A percentile compares a stretch with the other conserved stretches of the same genome.
Conservation (phyloP, 2,113 vertebrate species). For the Scomber japonicus region DNA sequence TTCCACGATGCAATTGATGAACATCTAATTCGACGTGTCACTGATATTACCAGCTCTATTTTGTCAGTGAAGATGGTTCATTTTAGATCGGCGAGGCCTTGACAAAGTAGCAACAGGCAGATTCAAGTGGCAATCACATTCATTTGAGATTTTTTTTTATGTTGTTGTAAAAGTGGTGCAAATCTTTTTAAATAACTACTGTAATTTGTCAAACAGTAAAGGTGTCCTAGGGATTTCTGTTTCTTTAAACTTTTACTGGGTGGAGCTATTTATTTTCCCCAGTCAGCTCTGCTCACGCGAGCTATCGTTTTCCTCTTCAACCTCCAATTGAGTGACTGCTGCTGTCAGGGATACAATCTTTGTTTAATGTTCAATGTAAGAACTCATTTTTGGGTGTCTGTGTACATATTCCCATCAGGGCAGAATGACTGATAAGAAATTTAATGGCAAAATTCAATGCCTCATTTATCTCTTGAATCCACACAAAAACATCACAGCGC, state of each 20-base stretch:
- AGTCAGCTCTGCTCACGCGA: not conserved
- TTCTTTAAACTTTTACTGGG: not conserved
- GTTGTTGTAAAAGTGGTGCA: not conserved
- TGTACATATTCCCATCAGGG: slow-evolving; percentile 23
- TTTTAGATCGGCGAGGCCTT: not conserved
- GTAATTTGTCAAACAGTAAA: not conserved
- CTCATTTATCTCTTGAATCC: slow-evolving; percentile 52
- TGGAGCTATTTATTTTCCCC: not conserved
- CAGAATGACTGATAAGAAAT: slow-evolving; percentile 41
- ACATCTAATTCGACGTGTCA: slow-evolving; percentile 6
- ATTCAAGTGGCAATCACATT: not conserved
- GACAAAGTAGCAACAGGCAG: not conserved
- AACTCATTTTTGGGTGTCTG: slow-evolving; percentile 1
- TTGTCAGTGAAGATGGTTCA: not conserved
- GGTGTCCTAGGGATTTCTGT: not conserved
- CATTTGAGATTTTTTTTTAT: too few relatives aligned
- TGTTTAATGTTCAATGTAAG: slow-evolving; percentile 18
- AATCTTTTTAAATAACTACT: not conserved
- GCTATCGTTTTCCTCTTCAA: not conserved
- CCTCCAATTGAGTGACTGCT: slow-evolving; percentile 19
- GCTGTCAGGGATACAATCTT: slow-evolving; percentile 13
- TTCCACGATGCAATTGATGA: not conserved
- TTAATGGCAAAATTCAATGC: slow-evolving; percentile 45
- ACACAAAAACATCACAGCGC: slow-evolving; percentile 32
- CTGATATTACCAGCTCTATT: not conserved